Percentiles rank a stretch among this genome's conserved stretches.
These are phyloP conservation scores for Papilio elwesi DNA, from an alignment of 2,888 invertebrate genomes.

Conservation along the genomic window DNA sequence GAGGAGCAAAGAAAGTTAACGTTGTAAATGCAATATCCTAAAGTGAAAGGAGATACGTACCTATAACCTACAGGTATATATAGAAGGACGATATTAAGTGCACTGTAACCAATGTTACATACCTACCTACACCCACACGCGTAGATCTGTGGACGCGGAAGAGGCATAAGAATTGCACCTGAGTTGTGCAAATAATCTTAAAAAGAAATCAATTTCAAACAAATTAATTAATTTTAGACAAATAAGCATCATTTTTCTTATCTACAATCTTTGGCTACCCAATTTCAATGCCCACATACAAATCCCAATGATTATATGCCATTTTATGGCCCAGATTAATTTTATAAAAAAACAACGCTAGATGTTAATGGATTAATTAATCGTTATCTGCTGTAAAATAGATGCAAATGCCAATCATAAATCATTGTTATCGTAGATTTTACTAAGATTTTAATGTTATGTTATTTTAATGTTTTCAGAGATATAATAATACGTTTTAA, in stretches of 20 bases:
- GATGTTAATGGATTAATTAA: slow-evolving; percentile 7
- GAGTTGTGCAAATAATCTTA: no score
- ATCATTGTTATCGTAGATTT: neutral
- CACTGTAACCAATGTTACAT: no score
- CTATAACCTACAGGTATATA: no score
- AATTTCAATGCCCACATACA: no score
- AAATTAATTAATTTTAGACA: neutral
- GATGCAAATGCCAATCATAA: neutral
- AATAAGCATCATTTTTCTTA: neutral
- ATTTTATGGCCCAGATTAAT: neutral
- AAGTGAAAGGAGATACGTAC: no score
- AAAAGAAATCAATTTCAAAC: neutral
- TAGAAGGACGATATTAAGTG: no score
- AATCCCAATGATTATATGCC: neutral
- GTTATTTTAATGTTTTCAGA: neutral
- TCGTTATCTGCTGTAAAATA: neutral
- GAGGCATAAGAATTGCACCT: no score
- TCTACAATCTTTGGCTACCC: neutral
- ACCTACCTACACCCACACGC: no score
- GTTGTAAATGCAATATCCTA: no score
- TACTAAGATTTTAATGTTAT: neutral
- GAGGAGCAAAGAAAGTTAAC: no score
- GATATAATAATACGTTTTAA: neutral
- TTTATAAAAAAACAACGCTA: neutral
- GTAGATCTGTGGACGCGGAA: no score